Evolutionary conservation across 2,113 vertebrate species (phyloP).

Genomic region (Grantiella picta): DNA sequence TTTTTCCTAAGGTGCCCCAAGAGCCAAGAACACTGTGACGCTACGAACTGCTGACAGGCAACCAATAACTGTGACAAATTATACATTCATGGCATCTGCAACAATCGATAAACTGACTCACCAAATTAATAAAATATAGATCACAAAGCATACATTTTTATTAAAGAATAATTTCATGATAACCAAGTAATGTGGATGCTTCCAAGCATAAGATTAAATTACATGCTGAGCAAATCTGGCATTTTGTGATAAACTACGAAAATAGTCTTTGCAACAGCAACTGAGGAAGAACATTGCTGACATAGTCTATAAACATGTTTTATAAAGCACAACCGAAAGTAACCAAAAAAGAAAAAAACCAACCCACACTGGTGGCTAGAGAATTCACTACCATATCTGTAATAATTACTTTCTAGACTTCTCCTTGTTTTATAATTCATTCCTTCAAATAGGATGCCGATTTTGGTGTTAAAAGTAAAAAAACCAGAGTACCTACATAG

Average conservation of each 20-base stretch:
- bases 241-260: conserved; percentile 68
- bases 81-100: conserved; percentile 27
- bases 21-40: background rate
- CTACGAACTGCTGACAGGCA: background rate
- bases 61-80: conserved; percentile 60
- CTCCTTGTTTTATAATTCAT: background rate
- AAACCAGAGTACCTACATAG: background rate
- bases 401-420: background rate
- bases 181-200: conserved; percentile 64
- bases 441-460: background rate
- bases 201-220: conserved; percentile 74
- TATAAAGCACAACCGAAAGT: background rate
- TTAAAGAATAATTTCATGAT: conserved; percentile 69
- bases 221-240: conserved; percentile 71
- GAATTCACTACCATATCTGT: background rate
- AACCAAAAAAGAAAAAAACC: background rate
- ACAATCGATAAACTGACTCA: conserved; percentile 54
- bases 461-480: conserved; percentile 8
- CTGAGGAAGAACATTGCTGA: conserved; percentile 43
- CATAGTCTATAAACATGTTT: conserved; percentile 45
- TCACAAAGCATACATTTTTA: conserved; percentile 65
- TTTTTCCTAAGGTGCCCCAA: background rate
- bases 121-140: conserved; percentile 70
- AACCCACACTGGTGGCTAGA: background rate
- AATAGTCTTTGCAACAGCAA: conserved; percentile 36